Base-by-base conservation (phyloP, 2,797 vertebrate genomes). In the Paratrypauchen microcephalus region DNA sequence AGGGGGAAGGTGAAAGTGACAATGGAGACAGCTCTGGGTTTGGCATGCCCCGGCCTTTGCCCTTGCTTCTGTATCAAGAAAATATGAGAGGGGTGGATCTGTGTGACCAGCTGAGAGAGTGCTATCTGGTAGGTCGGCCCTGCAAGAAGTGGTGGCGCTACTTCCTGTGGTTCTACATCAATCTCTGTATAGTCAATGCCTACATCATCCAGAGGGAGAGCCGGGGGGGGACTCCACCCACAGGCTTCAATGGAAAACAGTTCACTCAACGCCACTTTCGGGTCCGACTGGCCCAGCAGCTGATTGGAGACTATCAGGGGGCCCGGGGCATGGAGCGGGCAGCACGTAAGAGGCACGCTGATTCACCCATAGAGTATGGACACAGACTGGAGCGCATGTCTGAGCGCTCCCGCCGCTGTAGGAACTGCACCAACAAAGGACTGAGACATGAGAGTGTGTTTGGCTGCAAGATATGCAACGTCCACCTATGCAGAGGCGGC, bases 121-220 rank as follows among this genome's bases (percentile, higher is more conserved):
- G 94, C 88, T 95, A 95, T 86, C 93, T 94, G 80, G 94, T 95
- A 0, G 94, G 94, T 41, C 80, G 94, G 74, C 93, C 94, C 0
- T 94, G 94, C 52, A 95, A 94, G 83, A 94, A 94, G 86, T 95
- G 94, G 94, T 95, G 94, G 94, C 93, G 94, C 79, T 95, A 94
- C 86, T 94, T 95, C 71, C 83, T 95, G 81, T 95, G 94, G 94
- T 95, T 95, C 83, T 94, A 94, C 52, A 90, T 95, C 52, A 95
- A 95, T 26, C 79, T 95, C 74, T 94, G 93, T 85, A 93, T 95
- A 15, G 94, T 95, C 75, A 93, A 95, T 9, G 93, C 94, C 68
- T 95, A 94, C 79, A 82, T 95, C 59, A 81, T 95, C 68, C 86
- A 92, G 83, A 84, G 92, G 56, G 94, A 94, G 86, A 94, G 91